Percentiles rank a stretch among this genome's conserved stretches.
Conservation (phyloP, 2,113 vertebrate species). For the Gobiocypris rarus region DNA sequence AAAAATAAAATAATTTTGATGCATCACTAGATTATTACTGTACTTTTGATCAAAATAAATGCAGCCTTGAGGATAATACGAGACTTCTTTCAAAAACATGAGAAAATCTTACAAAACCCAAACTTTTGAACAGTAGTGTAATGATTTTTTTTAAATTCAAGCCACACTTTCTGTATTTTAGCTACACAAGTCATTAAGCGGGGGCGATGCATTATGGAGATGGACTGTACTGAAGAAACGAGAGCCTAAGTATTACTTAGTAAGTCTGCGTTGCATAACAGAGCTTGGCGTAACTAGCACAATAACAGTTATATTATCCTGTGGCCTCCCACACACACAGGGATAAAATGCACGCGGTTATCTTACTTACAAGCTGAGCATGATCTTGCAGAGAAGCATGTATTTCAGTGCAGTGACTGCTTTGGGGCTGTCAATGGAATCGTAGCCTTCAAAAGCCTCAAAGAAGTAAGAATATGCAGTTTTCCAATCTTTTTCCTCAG, state of each 20-base stretch:
- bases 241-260: background rate
- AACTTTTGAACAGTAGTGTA: background rate
- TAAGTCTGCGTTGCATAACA: background rate
- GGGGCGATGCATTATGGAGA: background rate
- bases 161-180: background rate
- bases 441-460: constrained; percentile 97
- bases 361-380: constrained; percentile 89
- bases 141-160: background rate
- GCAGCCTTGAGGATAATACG: no score
- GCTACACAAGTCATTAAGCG: background rate
- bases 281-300: background rate
- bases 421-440: constrained; percentile 93
- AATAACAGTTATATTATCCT: background rate
- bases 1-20: no score
- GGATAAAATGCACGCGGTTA: constrained; percentile 7
- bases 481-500: constrained; percentile 99
- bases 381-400: constrained; percentile 99
- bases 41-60: no score
- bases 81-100: background rate
- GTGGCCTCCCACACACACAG: constrained; percentile 21
- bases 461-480: constrained; percentile 99
- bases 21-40: no score
- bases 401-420: constrained; percentile 97
- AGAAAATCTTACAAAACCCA: background rate
- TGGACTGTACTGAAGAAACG: background rate